phyloP scores from a whole-genome alignment of 2,113 vertebrate genomes.

The Oreochromis spilurus region DNA sequence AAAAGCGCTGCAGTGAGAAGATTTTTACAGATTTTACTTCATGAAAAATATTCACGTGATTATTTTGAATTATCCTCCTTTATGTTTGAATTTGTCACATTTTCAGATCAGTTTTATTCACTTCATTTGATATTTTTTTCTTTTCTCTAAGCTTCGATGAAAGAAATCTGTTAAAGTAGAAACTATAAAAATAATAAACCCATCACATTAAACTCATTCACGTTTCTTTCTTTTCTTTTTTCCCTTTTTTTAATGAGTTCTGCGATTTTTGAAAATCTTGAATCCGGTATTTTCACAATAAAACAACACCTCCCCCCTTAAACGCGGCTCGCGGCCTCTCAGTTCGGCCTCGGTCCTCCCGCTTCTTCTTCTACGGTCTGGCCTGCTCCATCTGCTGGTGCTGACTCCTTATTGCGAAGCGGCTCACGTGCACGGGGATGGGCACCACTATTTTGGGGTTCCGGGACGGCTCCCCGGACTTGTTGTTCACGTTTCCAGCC shows the following conservation, averaged over 20 bases:
- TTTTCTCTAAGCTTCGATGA: background rate
- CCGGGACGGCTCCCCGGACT: conserved; percentile 90
- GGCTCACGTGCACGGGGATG: conserved; percentile 97
- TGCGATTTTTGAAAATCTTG: background rate
- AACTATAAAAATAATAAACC: background rate
- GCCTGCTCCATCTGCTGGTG: conserved; percentile 98
- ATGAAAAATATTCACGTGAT: background rate
- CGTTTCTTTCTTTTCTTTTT: background rate
- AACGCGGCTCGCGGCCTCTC: background rate
- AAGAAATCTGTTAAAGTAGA: background rate
- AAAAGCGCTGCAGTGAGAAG: background rate
- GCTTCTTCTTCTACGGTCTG: conserved; percentile 74
- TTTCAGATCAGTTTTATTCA: background rate
- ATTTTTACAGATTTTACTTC: background rate
- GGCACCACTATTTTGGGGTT: conserved; percentile 98
- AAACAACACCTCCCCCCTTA: background rate
- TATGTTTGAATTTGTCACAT: background rate
- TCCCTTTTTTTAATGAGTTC: background rate
- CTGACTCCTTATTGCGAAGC: conserved; percentile 96
- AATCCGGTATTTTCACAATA: background rate
- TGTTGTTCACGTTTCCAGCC: conserved; percentile 96
- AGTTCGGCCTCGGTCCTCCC: background rate
- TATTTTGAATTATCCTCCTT: background rate
- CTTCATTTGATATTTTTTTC: background rate
- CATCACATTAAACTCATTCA: background rate